Percentiles rank a stretch among this genome's conserved stretches.
These are phyloP conservation scores for Drosophila arizonae DNA, from an alignment of 1,140 invertebrate species.

Conservation along the genomic window DNA sequence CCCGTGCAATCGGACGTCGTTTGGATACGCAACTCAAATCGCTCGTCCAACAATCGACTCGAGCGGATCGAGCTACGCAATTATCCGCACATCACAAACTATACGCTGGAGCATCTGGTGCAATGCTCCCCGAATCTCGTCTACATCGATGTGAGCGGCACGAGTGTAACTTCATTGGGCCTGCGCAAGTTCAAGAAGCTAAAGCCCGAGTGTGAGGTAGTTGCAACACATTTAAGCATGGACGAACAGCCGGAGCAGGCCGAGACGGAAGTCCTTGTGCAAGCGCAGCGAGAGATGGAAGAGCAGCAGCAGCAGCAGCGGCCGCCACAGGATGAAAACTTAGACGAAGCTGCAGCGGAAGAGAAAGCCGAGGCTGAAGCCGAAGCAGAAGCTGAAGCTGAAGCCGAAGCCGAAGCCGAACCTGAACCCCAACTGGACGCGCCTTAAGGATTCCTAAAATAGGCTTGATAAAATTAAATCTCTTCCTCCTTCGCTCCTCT, in stretches of 20 bases:
- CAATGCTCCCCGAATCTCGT: conserved; percentile 85
- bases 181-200: conserved; percentile 84
- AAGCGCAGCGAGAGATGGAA: conserved; percentile 5
- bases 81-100: conserved; percentile 86
- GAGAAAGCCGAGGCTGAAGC: too few species aligned
- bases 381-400: background rate
- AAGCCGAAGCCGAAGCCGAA: too few species aligned
- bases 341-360: background rate
- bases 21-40: conserved; percentile 76
- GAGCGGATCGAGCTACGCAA: conserved; percentile 84
- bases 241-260: conserved; percentile 12
- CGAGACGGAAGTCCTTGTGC: conserved; percentile 26
- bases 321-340: too few species aligned
- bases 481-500: background rate
- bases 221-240: conserved; percentile 81
- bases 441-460: conserved; percentile 1
- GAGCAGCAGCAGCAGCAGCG: background rate
- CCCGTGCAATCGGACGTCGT: conserved; percentile 73
- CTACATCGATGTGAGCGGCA: conserved; percentile 86
- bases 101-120: conserved; percentile 85
- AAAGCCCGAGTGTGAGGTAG: conserved; percentile 84
- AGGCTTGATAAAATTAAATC: background rate
- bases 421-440: conserved; percentile 4
- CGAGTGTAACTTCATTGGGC: conserved; percentile 84
- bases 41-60: conserved; percentile 68